Evolutionary conservation across 2,888 invertebrate genomes (phyloP), one percentile per base, ranked within the genome.

Genomic region (Gymnocheta viridis): DNA sequence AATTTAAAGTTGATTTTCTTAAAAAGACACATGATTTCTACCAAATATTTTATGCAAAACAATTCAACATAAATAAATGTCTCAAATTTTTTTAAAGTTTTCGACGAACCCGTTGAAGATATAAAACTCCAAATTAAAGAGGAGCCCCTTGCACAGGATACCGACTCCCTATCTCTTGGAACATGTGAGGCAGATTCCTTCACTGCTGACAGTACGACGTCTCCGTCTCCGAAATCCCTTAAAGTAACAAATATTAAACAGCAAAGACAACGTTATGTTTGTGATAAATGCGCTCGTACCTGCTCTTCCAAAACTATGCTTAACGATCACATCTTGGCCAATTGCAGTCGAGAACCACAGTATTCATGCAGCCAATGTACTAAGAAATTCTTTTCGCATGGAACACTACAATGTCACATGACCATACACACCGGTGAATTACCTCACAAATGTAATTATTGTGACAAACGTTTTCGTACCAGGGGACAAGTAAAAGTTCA

Each of bases 401-500:
- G 90, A 41, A 91, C 88, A 0, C 69, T 91, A 9, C 89, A 88
- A 76, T 88, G 89, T 22, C 91, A 91, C 62, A 88, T 88, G 80
- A 86, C 89, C 22, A 90, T 91, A 76, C 91, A 91, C 66, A 91
- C 91, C 0, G 91, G 91, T 0, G 91, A 87, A 41, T 56, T 91
- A 86, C 91, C 91, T 3, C 87, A 90, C 64, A 86, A 90, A 82
- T 91, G 91, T 56, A 82, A 80, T 14, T 91, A 85, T 85, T 91
- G 91, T 70, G 90, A 90, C 6, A 91, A 91, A 77, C 89, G 89
- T 6, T 91, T 91, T 64, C 89, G 91, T 0, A 91, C 91, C 0
- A 88, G 89, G 24, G 91, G 91, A 3, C 91, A 91, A 64, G 88
- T 91, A 10, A 90, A 89, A 0, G 91, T 91, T 0, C 91, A 91